Evolutionary conservation across 2,888 invertebrate genomes (phyloP).

Genomic region (Hirtodrosophila histrioides): DNA sequence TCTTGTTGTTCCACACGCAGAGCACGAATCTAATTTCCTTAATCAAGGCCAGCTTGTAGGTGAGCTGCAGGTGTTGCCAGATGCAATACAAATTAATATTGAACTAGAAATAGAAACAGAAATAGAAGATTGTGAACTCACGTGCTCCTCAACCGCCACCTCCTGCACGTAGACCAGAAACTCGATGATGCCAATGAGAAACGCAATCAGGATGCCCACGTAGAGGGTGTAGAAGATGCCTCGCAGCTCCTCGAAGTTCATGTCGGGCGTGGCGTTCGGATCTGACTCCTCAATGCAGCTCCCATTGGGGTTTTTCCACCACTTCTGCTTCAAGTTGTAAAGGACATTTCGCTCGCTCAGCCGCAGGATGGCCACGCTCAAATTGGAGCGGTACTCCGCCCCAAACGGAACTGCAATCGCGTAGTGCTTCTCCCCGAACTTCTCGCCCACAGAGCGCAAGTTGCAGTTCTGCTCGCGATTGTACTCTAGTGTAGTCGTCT

Average conservation of each 20-base stretch:
- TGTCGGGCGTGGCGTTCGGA: conserved; percentile 59
- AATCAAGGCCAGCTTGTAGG: conserved; percentile 64
- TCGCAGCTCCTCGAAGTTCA: conserved; percentile 88
- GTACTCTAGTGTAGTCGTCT: conserved; percentile 97
- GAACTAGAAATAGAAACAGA: too few species aligned
- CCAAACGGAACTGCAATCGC: conserved; percentile 95
- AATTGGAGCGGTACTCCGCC: conserved; percentile 89
- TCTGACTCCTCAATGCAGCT: conserved; percentile 51
- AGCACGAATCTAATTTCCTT: conserved; percentile 76
- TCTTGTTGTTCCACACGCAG: conserved; percentile 79
- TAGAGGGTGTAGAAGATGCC: conserved; percentile 95
- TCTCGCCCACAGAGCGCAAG: conserved; percentile 90
- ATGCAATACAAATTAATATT: not conserved
- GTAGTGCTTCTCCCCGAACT: conserved; percentile 95
- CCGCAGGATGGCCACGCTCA: conserved; percentile 95
- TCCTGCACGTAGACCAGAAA: conserved; percentile 92
- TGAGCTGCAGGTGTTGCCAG: conserved; percentile 39
- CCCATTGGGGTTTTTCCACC: conserved; percentile 92
- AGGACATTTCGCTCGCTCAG: conserved; percentile 95
- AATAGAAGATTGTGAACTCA: conserved; percentile 73
- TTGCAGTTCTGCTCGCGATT: conserved; percentile 92
- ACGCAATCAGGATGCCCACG: conserved; percentile 89
- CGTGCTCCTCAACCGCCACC: conserved; percentile 91
- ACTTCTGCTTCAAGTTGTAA: conserved; percentile 92
- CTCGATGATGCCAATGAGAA: conserved; percentile 91